Conservation (phyloP, 2,888 invertebrate genomes). For the Perdita meconis region DNA sequence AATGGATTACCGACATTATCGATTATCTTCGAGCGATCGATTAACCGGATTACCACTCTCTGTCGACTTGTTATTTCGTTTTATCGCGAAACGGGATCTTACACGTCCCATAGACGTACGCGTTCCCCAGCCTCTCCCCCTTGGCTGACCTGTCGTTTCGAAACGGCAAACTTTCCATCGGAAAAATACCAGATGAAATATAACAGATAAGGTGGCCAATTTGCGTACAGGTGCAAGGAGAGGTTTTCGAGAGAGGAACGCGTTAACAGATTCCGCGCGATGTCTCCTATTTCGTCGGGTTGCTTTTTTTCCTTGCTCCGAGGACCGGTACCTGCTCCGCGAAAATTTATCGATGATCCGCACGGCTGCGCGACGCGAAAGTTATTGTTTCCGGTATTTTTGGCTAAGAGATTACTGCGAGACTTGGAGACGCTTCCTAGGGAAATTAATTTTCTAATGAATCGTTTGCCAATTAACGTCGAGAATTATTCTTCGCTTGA, state of each 20-base stretch:
- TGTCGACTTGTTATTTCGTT: conserved; percentile 81
- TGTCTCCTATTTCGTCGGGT: conserved; percentile 9
- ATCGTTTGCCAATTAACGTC: neutral
- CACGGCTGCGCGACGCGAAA: neutral
- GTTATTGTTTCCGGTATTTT: neutral
- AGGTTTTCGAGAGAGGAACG: neutral
- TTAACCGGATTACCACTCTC: conserved; percentile 81
- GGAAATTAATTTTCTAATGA: neutral
- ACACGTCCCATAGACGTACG: conserved; percentile 59
- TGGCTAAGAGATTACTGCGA: neutral
- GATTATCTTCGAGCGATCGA: conserved; percentile 82
- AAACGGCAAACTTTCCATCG: conserved; percentile 52
- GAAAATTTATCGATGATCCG: conserved; percentile 16
- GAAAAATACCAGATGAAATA: conserved; percentile 58
- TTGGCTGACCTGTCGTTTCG: conserved; percentile 58
- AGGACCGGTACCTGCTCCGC: conserved; percentile 6
- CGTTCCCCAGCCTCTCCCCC: conserved; percentile 39
- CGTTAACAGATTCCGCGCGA: conserved; percentile 5
- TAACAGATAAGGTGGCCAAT: conserved; percentile 41
- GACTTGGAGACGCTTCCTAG: neutral
- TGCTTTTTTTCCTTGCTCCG: conserved; percentile 3
- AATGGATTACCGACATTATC: conserved; percentile 83
- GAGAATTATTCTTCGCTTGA: neutral
- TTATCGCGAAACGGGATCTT: conserved; percentile 82
- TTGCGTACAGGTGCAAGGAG: conserved; percentile 36